Conservation (phyloP, 2,113 vertebrate species). For the Mus pahari region DNA sequence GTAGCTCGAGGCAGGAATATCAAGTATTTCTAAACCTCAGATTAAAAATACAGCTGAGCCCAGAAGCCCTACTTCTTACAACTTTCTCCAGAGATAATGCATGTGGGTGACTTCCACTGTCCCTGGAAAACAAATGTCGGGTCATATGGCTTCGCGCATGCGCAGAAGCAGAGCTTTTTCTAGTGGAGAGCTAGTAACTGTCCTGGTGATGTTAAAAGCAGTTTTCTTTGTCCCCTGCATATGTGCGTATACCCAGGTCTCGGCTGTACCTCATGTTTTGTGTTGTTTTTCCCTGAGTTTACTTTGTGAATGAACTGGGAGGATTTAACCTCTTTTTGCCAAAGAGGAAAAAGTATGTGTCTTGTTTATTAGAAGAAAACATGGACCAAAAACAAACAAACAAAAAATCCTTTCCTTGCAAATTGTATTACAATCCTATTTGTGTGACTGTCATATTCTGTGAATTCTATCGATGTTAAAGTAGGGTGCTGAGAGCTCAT, state of each 20-base stretch:
- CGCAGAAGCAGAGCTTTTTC: neutral
- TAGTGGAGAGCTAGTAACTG: neutral
- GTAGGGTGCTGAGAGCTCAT: constrained; percentile 81
- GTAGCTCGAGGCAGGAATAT: neutral
- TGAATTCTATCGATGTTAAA: constrained; percentile 79
- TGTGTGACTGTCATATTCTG: constrained; percentile 77
- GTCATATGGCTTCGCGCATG: neutral
- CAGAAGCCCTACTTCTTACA: constrained; percentile 9
- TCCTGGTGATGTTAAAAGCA: neutral
- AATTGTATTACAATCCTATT: constrained; percentile 60
- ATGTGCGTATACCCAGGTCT: neutral
- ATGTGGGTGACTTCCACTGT: neutral
- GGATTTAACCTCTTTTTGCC: constrained; percentile 63
- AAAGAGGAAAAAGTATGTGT: constrained; percentile 57
- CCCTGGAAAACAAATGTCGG: neutral
- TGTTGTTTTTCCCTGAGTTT: constrained; percentile 37
- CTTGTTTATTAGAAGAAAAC: constrained; percentile 28
- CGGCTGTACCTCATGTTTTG: constrained; percentile 42
- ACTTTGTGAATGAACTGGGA: constrained; percentile 34
- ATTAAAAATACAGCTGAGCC: constrained; percentile 23
- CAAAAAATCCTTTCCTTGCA: neutral
- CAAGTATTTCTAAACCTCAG: constrained; percentile 21
- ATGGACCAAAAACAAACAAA: constrained; percentile 57
- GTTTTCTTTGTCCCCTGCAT: neutral
- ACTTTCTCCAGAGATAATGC: constrained; percentile 28